Base-by-base conservation (phyloP, 2,888 invertebrate species). In the Drosophila rellima region DNA sequence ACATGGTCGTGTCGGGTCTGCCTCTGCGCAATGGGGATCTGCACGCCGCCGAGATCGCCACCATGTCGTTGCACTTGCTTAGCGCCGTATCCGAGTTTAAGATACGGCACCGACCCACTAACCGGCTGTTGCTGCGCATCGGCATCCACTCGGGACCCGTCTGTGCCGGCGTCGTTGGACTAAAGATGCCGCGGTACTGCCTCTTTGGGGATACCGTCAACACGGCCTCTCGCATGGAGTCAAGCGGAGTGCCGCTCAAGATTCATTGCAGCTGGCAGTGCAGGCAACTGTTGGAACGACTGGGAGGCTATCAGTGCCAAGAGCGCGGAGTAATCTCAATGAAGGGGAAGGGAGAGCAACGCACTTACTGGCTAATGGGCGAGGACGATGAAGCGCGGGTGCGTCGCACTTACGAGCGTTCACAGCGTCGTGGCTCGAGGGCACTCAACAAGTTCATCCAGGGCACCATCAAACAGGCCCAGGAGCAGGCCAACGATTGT, bases 161-260 rank as follows among this genome's bases (percentile, higher is more conserved):
- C 13, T 98, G 98, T 88, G 97, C 98, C 0, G 98, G 98, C 1
- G 98, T 98, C 0, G 98, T 98, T 0, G 98, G 98, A 0, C 93
- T 97, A 5, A 98, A 98, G 93, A 98, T 98, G 98, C 98, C 98
- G 0, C 94, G 98, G 47, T 98, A 97, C 90, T 98, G 98, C 88
- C 93, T 98, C 3, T 98, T 98, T 88, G 98, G 98, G 0, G 98
- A 98, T 90, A 98, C 98, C 0, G 98, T 98, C 1, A 98, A 98
- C 90, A 98, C 98, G 0, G 96, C 97, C 1, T 96, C 96, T 64
- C 94, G 97, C 18, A 96, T 97, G 94, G 97, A 97, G 92, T 97
- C 97, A 0, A 96, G 96, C 0, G 97, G 97, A 70, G 93, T 94
- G 95, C 96, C 97, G 0, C 91, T 96, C 66, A 96, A 96, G 93